Percentiles rank a stretch among this genome's conserved stretches.
phyloP scores from a whole-genome alignment of 1,140 invertebrate species.

The Drosophila subobscura region DNA sequence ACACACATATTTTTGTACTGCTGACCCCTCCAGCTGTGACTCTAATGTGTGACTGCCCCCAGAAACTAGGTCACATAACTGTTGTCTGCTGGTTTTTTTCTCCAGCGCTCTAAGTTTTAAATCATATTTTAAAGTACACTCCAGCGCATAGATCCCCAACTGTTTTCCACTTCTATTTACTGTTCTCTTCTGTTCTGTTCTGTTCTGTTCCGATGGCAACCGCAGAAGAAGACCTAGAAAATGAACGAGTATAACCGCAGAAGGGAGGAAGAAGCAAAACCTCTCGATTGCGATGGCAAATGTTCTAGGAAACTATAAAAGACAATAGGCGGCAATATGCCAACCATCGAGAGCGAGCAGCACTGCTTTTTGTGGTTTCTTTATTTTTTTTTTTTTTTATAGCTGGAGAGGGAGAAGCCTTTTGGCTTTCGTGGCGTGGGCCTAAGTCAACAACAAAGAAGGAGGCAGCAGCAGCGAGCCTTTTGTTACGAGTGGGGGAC shows the following conservation, averaged over 20 bases:
- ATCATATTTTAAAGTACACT: conserved; percentile 49
- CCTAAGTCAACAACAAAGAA: conserved; percentile 78
- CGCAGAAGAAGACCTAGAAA: conserved; percentile 41
- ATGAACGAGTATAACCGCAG: conserved; percentile 17
- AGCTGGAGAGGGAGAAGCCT: conserved; percentile 58
- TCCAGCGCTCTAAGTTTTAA: conserved; percentile 30
- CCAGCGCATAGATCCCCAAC: conserved; percentile 37
- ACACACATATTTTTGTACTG: too few species aligned
- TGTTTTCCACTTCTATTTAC: background rate
- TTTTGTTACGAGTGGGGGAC: conserved; percentile 49
- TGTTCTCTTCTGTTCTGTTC: too few species aligned
- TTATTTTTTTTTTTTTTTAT: conserved; percentile 54
- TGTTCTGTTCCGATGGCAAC: conserved; percentile 26
- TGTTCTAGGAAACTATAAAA: conserved; percentile 81
- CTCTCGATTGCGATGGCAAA: conserved; percentile 58
- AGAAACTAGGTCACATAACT: conserved; percentile 43
- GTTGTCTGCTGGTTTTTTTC: conserved; percentile 35
- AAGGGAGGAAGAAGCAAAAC: conserved; percentile 53
- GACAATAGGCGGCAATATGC: conserved; percentile 79
- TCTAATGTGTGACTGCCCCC: too few species aligned
- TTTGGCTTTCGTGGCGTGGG: conserved; percentile 62
- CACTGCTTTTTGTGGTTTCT: conserved; percentile 79
- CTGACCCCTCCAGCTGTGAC: too few species aligned
- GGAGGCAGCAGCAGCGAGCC: conserved; percentile 51
- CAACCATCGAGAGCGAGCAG: conserved; percentile 24